Conservation (phyloP, 2,113 vertebrate genomes). For the Anoura caudifer region DNA sequence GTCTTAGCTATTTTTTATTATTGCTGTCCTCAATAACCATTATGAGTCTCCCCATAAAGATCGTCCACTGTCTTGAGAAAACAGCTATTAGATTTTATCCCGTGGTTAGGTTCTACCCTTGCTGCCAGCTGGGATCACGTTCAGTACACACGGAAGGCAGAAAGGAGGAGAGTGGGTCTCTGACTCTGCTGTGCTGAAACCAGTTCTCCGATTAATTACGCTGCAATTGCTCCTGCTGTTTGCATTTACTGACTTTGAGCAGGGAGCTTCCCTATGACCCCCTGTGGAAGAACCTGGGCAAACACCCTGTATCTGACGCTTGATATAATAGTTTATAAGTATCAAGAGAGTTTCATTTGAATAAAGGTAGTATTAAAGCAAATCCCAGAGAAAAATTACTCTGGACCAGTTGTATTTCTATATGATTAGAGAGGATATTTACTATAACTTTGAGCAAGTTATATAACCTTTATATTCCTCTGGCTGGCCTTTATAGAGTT, state of each 20-base stretch:
- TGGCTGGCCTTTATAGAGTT: background rate
- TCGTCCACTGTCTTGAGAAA: background rate
- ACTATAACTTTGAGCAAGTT: background rate
- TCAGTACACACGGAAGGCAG: background rate
- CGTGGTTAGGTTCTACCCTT: background rate
- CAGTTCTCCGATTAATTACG: background rate
- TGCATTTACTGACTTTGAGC: background rate
- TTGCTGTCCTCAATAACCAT: background rate
- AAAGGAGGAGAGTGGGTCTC: background rate
- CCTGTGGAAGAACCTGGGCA: conserved; percentile 16
- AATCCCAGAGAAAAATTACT: conserved; percentile 41
- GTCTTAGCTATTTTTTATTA: background rate
- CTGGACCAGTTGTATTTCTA: conserved; percentile 25
- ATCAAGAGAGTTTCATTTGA: conserved; percentile 41
- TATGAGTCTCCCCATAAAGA: background rate
- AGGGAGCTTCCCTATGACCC: background rate
- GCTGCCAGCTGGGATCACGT: background rate
- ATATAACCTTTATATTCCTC: background rate
- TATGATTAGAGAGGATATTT: background rate
- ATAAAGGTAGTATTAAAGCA: conserved; percentile 32
- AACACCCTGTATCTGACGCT: conserved; percentile 6
- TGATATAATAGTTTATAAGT: conserved; percentile 24
- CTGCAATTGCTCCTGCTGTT: background rate
- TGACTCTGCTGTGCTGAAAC: background rate
- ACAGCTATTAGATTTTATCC: background rate